phyloP scores from a whole-genome alignment of 2,888 invertebrate species.

The Pseudoips prasinana region DNA sequence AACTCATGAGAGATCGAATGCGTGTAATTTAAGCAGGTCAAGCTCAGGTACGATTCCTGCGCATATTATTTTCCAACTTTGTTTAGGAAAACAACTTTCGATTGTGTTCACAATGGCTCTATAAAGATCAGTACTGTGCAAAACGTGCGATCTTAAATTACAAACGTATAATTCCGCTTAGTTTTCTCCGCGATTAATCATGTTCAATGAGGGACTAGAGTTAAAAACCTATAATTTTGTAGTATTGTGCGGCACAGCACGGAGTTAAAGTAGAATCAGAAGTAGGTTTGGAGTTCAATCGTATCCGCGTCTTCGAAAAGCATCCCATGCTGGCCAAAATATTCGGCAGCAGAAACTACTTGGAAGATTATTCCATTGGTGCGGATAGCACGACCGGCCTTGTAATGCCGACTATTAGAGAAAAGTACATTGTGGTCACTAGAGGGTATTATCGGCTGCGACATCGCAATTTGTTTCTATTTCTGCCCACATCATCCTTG shows the following conservation, averaged over 20 bases:
- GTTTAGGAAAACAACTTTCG: slow-evolving; percentile 43
- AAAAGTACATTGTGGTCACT: slow-evolving; percentile 49
- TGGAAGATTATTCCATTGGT: too few species aligned
- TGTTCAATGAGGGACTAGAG: slow-evolving; percentile 64
- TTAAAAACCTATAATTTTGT: slow-evolving; percentile 74
- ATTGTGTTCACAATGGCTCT: slow-evolving; percentile 57
- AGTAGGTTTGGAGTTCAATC: slow-evolving; percentile 73
- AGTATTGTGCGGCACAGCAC: slow-evolving; percentile 69
- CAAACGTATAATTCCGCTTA: slow-evolving; percentile 59
- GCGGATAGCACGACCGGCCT: slow-evolving; percentile 8
- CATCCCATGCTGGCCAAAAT: too few species aligned
- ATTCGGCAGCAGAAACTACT: too few species aligned
- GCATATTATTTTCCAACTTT: slow-evolving; percentile 47
- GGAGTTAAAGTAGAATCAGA: slow-evolving; percentile 52
- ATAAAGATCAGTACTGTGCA: slow-evolving; percentile 54
- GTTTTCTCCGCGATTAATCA: slow-evolving; percentile 76
- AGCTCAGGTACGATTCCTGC: too few species aligned
- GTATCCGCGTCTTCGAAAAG: slow-evolving; percentile 44
- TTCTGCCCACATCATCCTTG: slow-evolving; percentile 57
- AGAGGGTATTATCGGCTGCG: slow-evolving; percentile 53
- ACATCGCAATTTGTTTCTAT: slow-evolving; percentile 67
- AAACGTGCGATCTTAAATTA: slow-evolving; percentile 64
- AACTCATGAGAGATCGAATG: too few species aligned
- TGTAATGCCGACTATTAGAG: slow-evolving; percentile 27
- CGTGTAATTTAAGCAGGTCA: too few species aligned